A percentile compares a stretch with the other conserved stretches of the same genome.
Evolutionary conservation across 2,113 vertebrate species (phyloP).

Genomic region (Callaeas wilsoni): DNA sequence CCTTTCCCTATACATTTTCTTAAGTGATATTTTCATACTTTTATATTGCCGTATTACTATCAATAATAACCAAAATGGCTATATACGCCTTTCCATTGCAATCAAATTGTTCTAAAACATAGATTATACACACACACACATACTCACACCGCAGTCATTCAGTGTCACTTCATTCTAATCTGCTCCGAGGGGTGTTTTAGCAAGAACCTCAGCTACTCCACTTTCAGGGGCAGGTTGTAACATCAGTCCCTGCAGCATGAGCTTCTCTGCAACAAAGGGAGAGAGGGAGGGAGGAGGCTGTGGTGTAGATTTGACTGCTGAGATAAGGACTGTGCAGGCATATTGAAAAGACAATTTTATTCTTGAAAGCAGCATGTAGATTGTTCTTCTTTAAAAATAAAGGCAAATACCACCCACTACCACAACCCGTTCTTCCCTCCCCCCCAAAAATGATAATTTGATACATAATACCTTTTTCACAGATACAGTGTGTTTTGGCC

Average conservation of each 20-base stretch:
- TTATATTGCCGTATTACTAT: neutral
- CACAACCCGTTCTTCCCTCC: too few relatives aligned
- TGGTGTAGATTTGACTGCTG: too few relatives aligned
- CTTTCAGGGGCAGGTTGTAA: neutral
- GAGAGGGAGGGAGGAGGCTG: too few relatives aligned
- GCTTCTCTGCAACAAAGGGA: neutral
- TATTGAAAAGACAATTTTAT: neutral
- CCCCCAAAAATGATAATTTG: neutral
- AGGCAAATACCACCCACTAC: neutral
- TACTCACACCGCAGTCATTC: neutral
- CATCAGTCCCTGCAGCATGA: neutral
- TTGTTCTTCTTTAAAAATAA: neutral
- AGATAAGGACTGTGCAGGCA: neutral
- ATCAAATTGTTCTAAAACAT: neutral
- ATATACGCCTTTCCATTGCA: neutral
- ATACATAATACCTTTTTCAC: neutral
- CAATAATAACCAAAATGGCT: neutral
- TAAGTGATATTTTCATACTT: neutral
- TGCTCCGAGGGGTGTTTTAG: neutral
- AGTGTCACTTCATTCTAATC: neutral
- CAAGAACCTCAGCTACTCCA: neutral
- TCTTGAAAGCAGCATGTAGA: neutral
- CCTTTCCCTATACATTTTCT: neutral
- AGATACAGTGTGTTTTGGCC: fast-evolving
- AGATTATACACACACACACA: neutral